Base-by-base conservation (phyloP, 2,888 invertebrate genomes). In the Lottia gigantea region DNA sequence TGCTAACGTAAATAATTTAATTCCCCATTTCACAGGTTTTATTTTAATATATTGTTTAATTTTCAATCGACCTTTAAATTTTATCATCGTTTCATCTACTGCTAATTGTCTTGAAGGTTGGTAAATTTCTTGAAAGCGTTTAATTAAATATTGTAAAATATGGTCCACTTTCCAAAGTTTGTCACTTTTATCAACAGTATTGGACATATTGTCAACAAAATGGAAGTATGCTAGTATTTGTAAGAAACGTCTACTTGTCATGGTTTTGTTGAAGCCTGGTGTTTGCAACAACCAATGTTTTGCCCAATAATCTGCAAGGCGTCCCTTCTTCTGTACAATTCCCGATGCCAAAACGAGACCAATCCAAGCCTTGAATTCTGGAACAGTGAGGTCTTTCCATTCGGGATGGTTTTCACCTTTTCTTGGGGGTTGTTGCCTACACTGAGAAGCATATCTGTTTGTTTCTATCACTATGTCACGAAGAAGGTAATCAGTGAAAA, bases 1-100 rank as follows among this genome's bases (percentile, higher is more conserved):
- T 11, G 55, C 55, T 19, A 55, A n/a, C 2, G n/a, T 55, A 4
- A 55, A 55, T 11, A 55, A 14, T 55, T 55, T 55, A 19, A 55
- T 55, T 55, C 55, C 55, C 55, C 19, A 55, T 55, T 55, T 55
- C n/a, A 55, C 19, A n/a, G 55, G 55, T 23, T 55, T 55, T 7
- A 19, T 55, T 23, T 55, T 55, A n/a, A 55, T 55, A 3, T 55
- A 55, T 12, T 55, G n/a, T 7, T 14, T 19, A 1, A 55, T 7
- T 55, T n/a, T 11, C 23, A 23, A 19, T 7, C 23, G n/a, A n/a
- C 19, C 55, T 1, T 19, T 55, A 7, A 19, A n/a, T 11, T n/a
- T 23, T 2, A 19, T 3, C 55, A 55, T 55, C 2, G 55, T 55
- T 23, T 55, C 55, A 55, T 55, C 55, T 14, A 55, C 55, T 14